Base-by-base conservation (phyloP, 2,888 invertebrate genomes). In the Disparrhopalites patrizii region DNA sequence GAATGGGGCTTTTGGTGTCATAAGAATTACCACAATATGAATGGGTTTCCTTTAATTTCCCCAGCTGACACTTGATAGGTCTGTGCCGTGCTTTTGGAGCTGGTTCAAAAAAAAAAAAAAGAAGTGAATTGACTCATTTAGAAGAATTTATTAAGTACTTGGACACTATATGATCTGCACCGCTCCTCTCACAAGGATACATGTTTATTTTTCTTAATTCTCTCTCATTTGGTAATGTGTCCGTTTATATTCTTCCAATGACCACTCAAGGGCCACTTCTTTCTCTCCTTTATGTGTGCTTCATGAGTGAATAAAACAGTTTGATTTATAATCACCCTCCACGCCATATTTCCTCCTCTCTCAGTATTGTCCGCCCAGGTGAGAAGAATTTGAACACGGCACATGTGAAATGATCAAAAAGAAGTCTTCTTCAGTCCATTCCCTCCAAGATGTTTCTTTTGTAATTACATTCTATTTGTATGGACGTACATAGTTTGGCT, bases 91-190 rank as follows among this genome's bases (percentile, higher is more conserved):
- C 47, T 47, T n/a, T n/a, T 25, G 25, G 23, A 47, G 47, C 47
- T 23, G 23, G 25, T 47, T 47, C 25, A 25, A n/a, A n/a, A n/a
- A n/a, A n/a, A n/a, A n/a, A n/a, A n/a, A n/a, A n/a, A n/a, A n/a
- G n/a, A n/a, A n/a, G n/a, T n/a, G 47, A 47, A 47, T 47, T 47
- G 47, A 47, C 47, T 47, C 47, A 47, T 47, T 47, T 36, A 10
- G 15, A 10, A 15, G 20, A 47, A 20, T 47, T 47, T 25, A 47
- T 47, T 8, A 47, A 47, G 47, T 47, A 23, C 47, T n/a, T n/a
- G n/a, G n/a, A n/a, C n/a, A n/a, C n/a, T n/a, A n/a, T n/a, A n/a
- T n/a, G n/a, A n/a, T n/a, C n/a, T n/a, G n/a, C n/a, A n/a, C n/a
- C n/a, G n/a, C n/a, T n/a, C n/a, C 47, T 47, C 47, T 47, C 20